Conservation (phyloP, 2,113 vertebrate species). For the Podilymbus podiceps region DNA sequence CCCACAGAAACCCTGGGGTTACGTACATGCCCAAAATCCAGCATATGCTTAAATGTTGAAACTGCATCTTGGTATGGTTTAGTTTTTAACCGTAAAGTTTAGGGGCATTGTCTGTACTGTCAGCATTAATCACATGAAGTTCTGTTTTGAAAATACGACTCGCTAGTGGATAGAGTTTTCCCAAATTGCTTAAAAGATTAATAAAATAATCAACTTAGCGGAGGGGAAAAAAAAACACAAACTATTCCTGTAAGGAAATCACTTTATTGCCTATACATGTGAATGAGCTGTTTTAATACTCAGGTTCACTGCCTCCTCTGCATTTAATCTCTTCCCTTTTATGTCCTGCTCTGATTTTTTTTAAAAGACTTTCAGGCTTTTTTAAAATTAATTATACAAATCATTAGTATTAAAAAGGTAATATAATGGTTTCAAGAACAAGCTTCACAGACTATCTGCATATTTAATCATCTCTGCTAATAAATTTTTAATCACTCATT, state of each 20-base stretch:
- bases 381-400: slow-evolving; percentile 84
- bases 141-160: neutral
- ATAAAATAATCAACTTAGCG: slow-evolving; percentile 49
- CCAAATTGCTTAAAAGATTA: slow-evolving; percentile 49
- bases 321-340: slow-evolving; percentile 71
- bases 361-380: slow-evolving; percentile 71
- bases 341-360: slow-evolving; percentile 67
- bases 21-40: fast-evolving
- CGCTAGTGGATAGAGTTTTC: slow-evolving; percentile 5
- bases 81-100: neutral
- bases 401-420: slow-evolving; percentile 84
- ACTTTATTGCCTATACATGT: slow-evolving; percentile 11
- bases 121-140: neutral
- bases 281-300: slow-evolving; percentile 51
- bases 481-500: slow-evolving; percentile 84
- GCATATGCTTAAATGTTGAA: neutral
- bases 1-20: neutral
- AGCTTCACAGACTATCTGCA: slow-evolving; percentile 82
- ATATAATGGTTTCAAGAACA: slow-evolving; percentile 83
- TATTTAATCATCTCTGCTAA: slow-evolving; percentile 81
- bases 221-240: neutral
- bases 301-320: slow-evolving; percentile 52
- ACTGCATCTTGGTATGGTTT: neutral
- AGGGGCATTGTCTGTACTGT: neutral
- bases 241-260: slow-evolving; percentile 54